Base-by-base conservation (phyloP, 2,888 invertebrate species). In the Scelioninae gen. 1 region DNA sequence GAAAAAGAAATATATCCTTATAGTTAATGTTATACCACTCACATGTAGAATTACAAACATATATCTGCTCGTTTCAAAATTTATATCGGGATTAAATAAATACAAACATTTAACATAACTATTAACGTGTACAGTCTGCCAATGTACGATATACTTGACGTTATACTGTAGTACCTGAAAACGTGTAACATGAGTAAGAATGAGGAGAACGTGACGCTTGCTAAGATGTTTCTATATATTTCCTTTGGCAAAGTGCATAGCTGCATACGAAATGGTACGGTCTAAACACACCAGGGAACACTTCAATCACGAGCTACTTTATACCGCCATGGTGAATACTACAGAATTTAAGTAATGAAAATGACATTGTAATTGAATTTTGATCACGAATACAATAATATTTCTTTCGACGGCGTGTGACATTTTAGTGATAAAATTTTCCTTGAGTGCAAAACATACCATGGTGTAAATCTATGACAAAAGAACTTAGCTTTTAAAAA, bases 161-260 rank as follows among this genome's bases (percentile, higher is more conserved):
- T 82, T 76, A 71, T 76, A 76, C 53, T 34, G 60, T 66, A 58
- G 69, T 53, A 53, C 47, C 60, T 72, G 56, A 72, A 72, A 78
- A 56, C 71, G 43, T 78, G 78, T 71, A 78, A 72, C 79, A 60
- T 79, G 72, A 72, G 81, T 66, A 76, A 76, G 81, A 82, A 82
- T 76, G 71, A 82, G 65, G 53, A 69, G 69, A 81, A 69, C 81
- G 69, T 75, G 75, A 71, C 69, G 69, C 29, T 49, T 56, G 77
- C 51, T 78, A 78, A 63, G 78, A 78, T 78, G 75, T 75, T 81
- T 23, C 69, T 71, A 68, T 71, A 23, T 23, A 71, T 76, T 79
- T 79, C 66, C 72, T 63, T 60, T 53, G 72, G 72, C 72, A 51
- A 69, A 82, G 71, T 56, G 66, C 76, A 82, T 75, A 75, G 63